These are phyloP conservation scores for Galaxias olidus DNA, from an alignment of 2,797 vertebrate species.

Conservation along the genomic window DNA sequence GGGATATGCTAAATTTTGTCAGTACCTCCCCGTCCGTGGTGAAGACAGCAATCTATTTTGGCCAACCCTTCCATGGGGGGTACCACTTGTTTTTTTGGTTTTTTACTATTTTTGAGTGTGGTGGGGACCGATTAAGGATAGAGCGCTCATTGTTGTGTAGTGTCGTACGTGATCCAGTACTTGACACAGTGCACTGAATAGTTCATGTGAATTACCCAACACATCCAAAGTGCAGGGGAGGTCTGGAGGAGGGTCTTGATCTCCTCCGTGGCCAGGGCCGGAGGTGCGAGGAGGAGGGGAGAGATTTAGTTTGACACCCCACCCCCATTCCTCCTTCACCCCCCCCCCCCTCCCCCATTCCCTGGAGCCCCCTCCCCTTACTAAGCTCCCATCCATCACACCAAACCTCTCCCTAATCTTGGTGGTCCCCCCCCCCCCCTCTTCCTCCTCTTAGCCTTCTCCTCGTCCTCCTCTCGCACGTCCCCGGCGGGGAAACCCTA, in stretches of 20 bases:
- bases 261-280: constrained; percentile 39
- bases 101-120: too few species aligned
- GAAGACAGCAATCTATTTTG: too few species aligned
- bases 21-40: too few species aligned
- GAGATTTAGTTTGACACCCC: constrained; percentile 56
- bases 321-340: not conserved
- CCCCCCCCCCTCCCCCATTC: constrained; percentile 37
- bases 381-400: constrained; percentile 76
- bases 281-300: constrained; percentile 55
- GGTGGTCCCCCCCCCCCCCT: constrained; percentile 73
- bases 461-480: constrained; percentile 47
- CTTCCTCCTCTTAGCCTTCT: constrained; percentile 19
- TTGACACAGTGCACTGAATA: too few species aligned
- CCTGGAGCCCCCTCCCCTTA: constrained; percentile 63
- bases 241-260: constrained; percentile 36
- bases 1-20: too few species aligned
- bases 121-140: too few species aligned
- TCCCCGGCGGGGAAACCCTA: constrained; percentile 45
- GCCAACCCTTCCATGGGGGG: too few species aligned
- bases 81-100: too few species aligned
- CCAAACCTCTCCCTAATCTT: constrained; percentile 75
- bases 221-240: constrained; percentile 62
- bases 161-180: too few species aligned
- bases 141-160: too few species aligned
- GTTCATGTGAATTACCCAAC: too few species aligned